Evolutionary conservation across 2,888 invertebrate species (phyloP).

Genomic region (Anoncus sp.): DNA sequence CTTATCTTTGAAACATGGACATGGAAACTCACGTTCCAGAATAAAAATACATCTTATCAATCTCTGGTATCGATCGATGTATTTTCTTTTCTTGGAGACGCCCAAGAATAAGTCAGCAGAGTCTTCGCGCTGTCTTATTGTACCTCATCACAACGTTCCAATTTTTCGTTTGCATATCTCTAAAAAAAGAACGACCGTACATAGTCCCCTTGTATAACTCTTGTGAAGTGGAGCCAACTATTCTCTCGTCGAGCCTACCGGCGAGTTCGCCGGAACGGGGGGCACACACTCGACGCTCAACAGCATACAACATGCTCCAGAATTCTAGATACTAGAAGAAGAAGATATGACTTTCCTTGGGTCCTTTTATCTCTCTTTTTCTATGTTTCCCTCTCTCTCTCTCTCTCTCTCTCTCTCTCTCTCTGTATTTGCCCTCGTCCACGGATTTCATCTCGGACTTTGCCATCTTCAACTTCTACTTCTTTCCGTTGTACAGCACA

Average conservation of each 20-base stretch:
- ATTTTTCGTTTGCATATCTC: conserved; percentile 79
- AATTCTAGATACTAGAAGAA: conserved; percentile 80
- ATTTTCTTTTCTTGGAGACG: background rate
- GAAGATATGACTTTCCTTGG: conserved; percentile 67
- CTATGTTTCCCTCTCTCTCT: background rate
- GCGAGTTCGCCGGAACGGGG: conserved; percentile 67
- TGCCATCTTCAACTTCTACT: conserved; percentile 52
- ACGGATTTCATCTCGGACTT: conserved; percentile 60
- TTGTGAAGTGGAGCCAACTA: conserved; percentile 79
- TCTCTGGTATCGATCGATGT: conserved; percentile 10
- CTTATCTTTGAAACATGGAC: background rate
- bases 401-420: conserved; percentile 64
- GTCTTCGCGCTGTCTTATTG: conserved; percentile 14
- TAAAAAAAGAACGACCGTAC: conserved; percentile 75
- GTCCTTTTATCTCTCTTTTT: conserved; percentile 66
- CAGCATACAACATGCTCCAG: conserved; percentile 76
- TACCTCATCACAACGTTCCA: conserved; percentile 71
- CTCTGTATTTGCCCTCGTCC: conserved; percentile 64
- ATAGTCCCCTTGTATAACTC: conserved; percentile 74
- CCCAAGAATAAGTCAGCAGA: conserved; percentile 9
- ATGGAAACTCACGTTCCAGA: background rate
- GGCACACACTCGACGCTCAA: conserved; percentile 75
- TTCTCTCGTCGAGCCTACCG: conserved; percentile 77
- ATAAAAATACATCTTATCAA: conserved; percentile 1
- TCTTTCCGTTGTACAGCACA: conserved; percentile 58